These are phyloP conservation scores for Cephus pulcher DNA, from an alignment of 2,888 invertebrate genomes.

Conservation along the genomic window DNA sequence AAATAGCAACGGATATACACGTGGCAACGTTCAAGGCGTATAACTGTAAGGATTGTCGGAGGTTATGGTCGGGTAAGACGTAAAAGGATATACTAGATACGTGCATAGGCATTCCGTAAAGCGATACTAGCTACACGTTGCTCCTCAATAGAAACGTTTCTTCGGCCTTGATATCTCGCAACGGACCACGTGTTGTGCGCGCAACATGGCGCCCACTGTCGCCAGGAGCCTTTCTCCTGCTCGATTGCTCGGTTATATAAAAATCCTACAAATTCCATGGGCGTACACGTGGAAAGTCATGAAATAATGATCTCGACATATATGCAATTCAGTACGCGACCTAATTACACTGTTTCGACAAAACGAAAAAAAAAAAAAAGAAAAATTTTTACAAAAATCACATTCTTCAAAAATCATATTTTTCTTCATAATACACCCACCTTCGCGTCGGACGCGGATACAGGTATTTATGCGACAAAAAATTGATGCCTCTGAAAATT, in stretches of 20 bases:
- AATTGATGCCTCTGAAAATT: not conserved
- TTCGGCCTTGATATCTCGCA: not conserved
- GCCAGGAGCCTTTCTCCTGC: not conserved
- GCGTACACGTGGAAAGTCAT: not conserved
- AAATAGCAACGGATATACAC: conserved; percentile 19
- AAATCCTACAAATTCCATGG: not conserved
- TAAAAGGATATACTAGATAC: conserved; percentile 10
- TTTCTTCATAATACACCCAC: not conserved
- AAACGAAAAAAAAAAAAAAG: too few relatives aligned
- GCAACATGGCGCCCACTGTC: not conserved
- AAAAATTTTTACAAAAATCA: not conserved
- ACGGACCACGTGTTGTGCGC: not conserved
- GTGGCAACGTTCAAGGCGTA: not conserved
- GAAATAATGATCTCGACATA: not conserved
- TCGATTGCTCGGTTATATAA: not conserved
- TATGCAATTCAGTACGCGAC: not conserved
- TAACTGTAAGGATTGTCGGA: conserved; percentile 13
- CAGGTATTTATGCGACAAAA: not conserved
- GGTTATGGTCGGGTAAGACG: conserved; percentile 7
- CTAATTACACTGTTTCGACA: not conserved
- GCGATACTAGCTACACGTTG: not conserved
- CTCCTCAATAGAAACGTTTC: not conserved
- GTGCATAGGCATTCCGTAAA: conserved; percentile 24
- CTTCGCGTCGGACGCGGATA: not conserved
- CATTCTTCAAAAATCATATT: not conserved